These are phyloP conservation scores for Podarcis cretensis DNA, from an alignment of 2,113 vertebrate genomes.

Conservation along the genomic window DNA sequence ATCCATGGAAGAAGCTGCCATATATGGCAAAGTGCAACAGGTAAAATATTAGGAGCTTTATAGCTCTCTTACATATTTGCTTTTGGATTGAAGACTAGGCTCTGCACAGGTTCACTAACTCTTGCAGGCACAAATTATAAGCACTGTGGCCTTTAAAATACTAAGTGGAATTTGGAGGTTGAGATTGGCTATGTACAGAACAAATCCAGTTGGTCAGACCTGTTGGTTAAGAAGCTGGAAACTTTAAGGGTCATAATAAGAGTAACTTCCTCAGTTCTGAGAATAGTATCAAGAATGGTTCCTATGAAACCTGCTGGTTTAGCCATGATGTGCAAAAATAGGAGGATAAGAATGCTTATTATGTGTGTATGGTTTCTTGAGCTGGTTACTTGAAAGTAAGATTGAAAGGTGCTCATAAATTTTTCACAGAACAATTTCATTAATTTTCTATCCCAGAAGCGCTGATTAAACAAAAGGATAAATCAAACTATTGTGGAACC, in stretches of 20 bases:
- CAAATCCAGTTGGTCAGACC: neutral
- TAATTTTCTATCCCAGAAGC: neutral
- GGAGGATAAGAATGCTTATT: neutral
- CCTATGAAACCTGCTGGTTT: neutral
- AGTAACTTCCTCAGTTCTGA: neutral
- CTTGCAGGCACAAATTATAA: neutral
- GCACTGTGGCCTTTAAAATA: neutral
- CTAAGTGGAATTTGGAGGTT: neutral
- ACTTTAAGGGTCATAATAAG: neutral
- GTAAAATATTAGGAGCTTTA: conserved; percentile 61
- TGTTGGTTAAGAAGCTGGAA: neutral
- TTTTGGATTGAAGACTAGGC: neutral
- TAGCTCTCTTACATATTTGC: neutral
- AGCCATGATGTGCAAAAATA: neutral
- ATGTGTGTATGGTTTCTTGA: neutral
- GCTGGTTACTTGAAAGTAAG: neutral
- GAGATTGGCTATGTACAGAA: neutral
- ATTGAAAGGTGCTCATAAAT: neutral
- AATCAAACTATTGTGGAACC: neutral
- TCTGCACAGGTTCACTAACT: neutral
- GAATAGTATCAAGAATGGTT: neutral
- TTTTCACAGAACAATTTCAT: neutral
- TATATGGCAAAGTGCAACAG: conserved; percentile 90
- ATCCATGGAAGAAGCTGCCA: conserved; percentile 83
- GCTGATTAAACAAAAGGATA: neutral